Base-by-base conservation (phyloP, 2,888 invertebrate genomes). In the Macrosiphum euphorbiae region DNA sequence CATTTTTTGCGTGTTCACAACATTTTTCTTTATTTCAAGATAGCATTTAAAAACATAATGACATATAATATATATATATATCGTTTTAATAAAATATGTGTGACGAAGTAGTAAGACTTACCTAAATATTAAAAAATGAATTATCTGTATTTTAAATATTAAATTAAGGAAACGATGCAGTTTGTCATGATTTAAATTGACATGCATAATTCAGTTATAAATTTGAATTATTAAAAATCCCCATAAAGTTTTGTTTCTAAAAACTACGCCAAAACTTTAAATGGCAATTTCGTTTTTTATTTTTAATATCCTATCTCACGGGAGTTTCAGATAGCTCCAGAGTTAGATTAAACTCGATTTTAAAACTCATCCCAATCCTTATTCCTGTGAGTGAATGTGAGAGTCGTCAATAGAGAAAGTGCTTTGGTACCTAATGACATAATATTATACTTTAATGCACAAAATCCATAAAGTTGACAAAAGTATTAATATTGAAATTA, bases 311-410 rank as follows among this genome's bases (percentile, higher is more conserved):
- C n/a, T 67, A 67, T 67, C 16, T n/a, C 16, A 35, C 35, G 3
- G 16, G n/a, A n/a, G 16, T 20, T 67, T 20, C 20, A 7, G n/a
- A 67, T 35, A 67, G 67, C 67, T 67, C 13, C 13, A 67, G 67
- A 67, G 67, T 67, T n/a, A n/a, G 67, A 67, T 67, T 67, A 67
- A 67, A 67, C 67, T n/a, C n/a, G 67, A n/a, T n/a, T 67, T n/a
- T 67, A 67, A 67, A 67, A n/a, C 35, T n/a, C n/a, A 16, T 67
- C 67, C 35, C 5, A 4, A 35, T 67, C 16, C 20, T 35, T 2
- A 67, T 67, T 67, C 35, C 2, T 20, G 1, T 1, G n/a, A 67
- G 16, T 67, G 67, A 67, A 35, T 13, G 13, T 16, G n/a, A 67
- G 35, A 35, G n/a, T 67, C 67, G 16, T n/a, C 67, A 67, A n/a